Evolutionary conservation across 30 jellyfish, hydroid and myxozoan genomes (phyloP).

Genomic region (Hydractinia symbiolongicarpus): DNA sequence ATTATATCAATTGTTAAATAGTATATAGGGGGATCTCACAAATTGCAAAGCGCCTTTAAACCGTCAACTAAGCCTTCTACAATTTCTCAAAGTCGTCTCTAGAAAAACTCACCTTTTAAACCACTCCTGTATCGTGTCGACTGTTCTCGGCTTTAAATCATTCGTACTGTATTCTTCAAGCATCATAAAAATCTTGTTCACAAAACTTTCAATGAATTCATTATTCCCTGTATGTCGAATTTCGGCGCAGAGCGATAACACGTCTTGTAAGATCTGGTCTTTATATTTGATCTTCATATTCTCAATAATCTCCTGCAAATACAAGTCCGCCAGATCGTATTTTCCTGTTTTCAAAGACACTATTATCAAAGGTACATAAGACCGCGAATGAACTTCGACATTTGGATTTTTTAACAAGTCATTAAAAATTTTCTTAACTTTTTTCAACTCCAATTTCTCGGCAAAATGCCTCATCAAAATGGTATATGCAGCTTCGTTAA

Average conservation of each 20-base stretch:
- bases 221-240: background rate
- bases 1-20: too few species aligned
- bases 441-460: background rate
- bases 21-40: too few species aligned
- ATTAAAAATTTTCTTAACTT: background rate
- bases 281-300: background rate
- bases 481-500: constrained; percentile 19
- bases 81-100: too few species aligned
- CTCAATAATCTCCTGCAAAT: background rate
- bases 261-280: constrained; percentile 1
- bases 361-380: constrained; percentile 5
- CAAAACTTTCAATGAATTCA: background rate
- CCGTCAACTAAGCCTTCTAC: too few species aligned
- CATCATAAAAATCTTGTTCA: background rate
- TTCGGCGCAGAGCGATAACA: background rate
- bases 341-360: background rate
- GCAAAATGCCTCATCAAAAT: constrained; percentile 12
- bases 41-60: too few species aligned
- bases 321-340: background rate
- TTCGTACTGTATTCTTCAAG: background rate
- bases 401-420: background rate
- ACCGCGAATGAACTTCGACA: background rate
- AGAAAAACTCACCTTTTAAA: constrained; percentile 12
- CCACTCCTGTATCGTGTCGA: constrained; percentile 8
- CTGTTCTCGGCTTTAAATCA: background rate